phyloP scores from a whole-genome alignment of 2,113 vertebrate genomes.

The Clupea harengus region DNA sequence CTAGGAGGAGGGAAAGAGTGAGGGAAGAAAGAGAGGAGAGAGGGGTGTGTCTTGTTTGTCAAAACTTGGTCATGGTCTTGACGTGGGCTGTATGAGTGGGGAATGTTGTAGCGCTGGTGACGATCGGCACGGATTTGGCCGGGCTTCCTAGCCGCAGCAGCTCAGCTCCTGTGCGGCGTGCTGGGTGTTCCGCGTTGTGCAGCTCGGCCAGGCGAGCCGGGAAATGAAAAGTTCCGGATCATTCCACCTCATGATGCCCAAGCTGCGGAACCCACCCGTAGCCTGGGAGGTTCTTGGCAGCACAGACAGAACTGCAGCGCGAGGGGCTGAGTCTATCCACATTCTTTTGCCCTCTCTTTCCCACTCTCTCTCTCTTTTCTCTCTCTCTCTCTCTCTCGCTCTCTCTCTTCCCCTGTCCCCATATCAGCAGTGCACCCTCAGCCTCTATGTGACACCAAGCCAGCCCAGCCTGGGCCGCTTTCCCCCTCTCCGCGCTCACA shows the following conservation, averaged over 20 bases:
- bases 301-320: neutral
- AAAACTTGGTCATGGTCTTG: neutral
- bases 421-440: neutral
- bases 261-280: constrained; percentile 39
- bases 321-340: neutral
- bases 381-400: neutral
- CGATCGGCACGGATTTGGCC: neutral
- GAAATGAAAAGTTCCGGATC: constrained; percentile 48
- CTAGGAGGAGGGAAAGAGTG: no score
- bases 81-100: neutral
- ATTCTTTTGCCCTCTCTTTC: neutral
- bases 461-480: neutral
- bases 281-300: constrained; percentile 53
- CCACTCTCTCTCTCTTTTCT: neutral
- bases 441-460: neutral
- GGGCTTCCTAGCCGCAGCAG: neutral
- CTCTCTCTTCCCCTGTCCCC: neutral
- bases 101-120: neutral
- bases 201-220: constrained; percentile 30
- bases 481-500: neutral
- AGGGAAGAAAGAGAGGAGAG: neutral
- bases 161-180: neutral
- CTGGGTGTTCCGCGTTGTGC: neutral
- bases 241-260: constrained; percentile 51
- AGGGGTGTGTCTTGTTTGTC: neutral